Evolutionary conservation across 64 coral and sea anemone genomes (phyloP).

Genomic region (Stylophora pistillata): DNA sequence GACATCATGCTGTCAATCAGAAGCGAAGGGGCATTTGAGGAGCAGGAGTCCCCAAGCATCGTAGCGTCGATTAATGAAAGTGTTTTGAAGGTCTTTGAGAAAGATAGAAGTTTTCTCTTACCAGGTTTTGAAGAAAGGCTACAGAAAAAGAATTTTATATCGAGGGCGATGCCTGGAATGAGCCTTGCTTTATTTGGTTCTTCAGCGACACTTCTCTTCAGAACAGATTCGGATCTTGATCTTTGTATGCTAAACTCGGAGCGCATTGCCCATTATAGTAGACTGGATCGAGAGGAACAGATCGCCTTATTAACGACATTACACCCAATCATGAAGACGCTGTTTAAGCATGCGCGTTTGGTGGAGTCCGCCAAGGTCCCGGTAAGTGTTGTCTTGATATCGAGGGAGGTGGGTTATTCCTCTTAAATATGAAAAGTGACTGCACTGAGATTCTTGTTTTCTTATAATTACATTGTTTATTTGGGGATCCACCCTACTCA

Average conservation of each 20-base stretch:
- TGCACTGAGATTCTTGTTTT: neutral
- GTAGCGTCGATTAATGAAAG: slow-evolving; percentile 40
- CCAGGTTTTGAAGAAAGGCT: slow-evolving; percentile 27
- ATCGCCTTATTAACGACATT: slow-evolving; percentile 57
- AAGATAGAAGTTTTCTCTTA: slow-evolving; percentile 46
- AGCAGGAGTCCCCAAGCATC: slow-evolving; percentile 28
- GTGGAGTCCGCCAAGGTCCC: slow-evolving; percentile 82
- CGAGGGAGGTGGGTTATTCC: neutral
- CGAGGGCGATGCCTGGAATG: neutral
- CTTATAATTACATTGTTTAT: too few relatives aligned
- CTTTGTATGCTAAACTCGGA: slow-evolving; percentile 53
- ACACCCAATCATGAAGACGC: slow-evolving; percentile 41
- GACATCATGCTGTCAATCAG: slow-evolving; percentile 85
- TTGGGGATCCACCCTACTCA: too few relatives aligned
- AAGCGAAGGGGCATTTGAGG: slow-evolving; percentile 2
- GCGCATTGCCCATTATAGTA: neutral
- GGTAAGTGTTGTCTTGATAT: slow-evolving; percentile 35
- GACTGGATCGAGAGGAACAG: slow-evolving; percentile 58
- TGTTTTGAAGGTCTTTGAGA: slow-evolving; percentile 38
- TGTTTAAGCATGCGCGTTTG: slow-evolving; percentile 69
- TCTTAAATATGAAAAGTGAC: too few relatives aligned
- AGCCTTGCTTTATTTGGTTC: slow-evolving; percentile 85
- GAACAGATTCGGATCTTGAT: slow-evolving; percentile 85
- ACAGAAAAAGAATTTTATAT: neutral
- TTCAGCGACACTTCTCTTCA: slow-evolving; percentile 81